A percentile compares a stretch with the other conserved stretches of the same genome.
These are phyloP conservation scores for Bombylius major DNA, from an alignment of 2,888 invertebrate species.

Conservation along the genomic window DNA sequence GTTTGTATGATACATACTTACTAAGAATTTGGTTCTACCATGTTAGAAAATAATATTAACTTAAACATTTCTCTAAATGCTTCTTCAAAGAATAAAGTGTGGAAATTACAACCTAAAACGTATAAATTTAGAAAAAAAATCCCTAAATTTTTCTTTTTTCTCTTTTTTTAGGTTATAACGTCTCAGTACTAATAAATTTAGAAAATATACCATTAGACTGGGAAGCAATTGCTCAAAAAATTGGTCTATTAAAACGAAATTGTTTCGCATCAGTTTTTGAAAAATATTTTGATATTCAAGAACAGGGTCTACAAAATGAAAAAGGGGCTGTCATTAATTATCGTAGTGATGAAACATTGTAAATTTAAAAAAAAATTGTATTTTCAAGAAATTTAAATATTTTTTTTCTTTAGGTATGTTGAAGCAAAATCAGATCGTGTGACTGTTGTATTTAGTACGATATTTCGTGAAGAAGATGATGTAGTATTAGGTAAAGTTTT, in stretches of 20 bases:
- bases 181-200: slow-evolving; percentile 84
- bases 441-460: slow-evolving; percentile 97
- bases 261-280: slow-evolving; percentile 99
- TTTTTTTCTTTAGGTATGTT: slow-evolving; percentile 62
- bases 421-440: slow-evolving; percentile 97
- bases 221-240: slow-evolving; percentile 79
- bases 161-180: slow-evolving; percentile 66
- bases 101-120: too few relatives aligned
- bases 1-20: too few relatives aligned
- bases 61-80: too few relatives aligned
- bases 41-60: too few relatives aligned
- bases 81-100: too few relatives aligned
- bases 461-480: slow-evolving; percentile 97
- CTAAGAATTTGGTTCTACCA: too few relatives aligned
- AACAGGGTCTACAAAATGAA: slow-evolving; percentile 78
- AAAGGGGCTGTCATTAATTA: slow-evolving; percentile 97
- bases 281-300: slow-evolving; percentile 97
- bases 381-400: not conserved
- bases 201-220: slow-evolving; percentile 85
- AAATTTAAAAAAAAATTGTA: slow-evolving; percentile 30
- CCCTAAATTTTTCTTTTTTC: too few relatives aligned
- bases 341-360: slow-evolving; percentile 98
- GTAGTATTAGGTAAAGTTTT: slow-evolving; percentile 98
- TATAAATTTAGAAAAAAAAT: too few relatives aligned
- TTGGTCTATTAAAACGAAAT: slow-evolving; percentile 90